Percentiles rank a stretch among this genome's conserved stretches.
Evolutionary conservation across 2,888 invertebrate species (phyloP).

Genomic region (Thymelicus acteon): DNA sequence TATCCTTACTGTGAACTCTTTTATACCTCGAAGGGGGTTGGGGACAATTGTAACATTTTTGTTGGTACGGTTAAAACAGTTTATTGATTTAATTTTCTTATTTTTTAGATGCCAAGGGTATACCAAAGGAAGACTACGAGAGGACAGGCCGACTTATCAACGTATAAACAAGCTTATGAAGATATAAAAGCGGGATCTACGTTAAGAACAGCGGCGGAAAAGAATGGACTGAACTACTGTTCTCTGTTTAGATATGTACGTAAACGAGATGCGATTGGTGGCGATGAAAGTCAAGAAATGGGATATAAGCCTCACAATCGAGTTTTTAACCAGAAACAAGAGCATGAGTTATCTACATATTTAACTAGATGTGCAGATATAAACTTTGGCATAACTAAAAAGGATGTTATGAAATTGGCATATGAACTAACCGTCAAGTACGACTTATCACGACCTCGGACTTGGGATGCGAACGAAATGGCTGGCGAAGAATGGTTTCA

Average conservation of each 20-base stretch:
- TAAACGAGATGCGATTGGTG: slow-evolving; percentile 39
- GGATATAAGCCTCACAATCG: slow-evolving; percentile 41
- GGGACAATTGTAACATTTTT: slow-evolving; percentile 29
- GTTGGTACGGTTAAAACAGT: slow-evolving; percentile 11
- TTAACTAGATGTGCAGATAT: slow-evolving; percentile 43
- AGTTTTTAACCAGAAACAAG: slow-evolving; percentile 42
- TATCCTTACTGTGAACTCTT: slow-evolving; percentile 13
- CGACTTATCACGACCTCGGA: slow-evolving; percentile 25
- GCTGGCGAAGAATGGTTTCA: too few species aligned
- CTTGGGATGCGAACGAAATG: too few species aligned
- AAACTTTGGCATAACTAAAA: slow-evolving; percentile 45
- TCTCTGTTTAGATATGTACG: slow-evolving; percentile 40
- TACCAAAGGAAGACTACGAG: slow-evolving; percentile 35
- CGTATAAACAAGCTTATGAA: slow-evolving; percentile 34
- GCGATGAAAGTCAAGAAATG: slow-evolving; percentile 17
- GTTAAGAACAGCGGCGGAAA: slow-evolving; percentile 41
- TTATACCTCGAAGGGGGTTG: slow-evolving; percentile 25
- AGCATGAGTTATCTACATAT: slow-evolving; percentile 42
- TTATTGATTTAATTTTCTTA: not conserved
- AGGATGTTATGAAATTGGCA: slow-evolving; percentile 44
- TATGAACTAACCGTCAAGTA: slow-evolving; percentile 42
- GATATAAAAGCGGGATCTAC: slow-evolving; percentile 38
- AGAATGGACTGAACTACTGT: slow-evolving; percentile 39
- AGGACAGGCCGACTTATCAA: slow-evolving; percentile 30
- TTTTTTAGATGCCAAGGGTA: slow-evolving; percentile 40